These are phyloP conservation scores for Drosophila borborema DNA, from an alignment of 2,888 invertebrate species.

Conservation along the genomic window DNA sequence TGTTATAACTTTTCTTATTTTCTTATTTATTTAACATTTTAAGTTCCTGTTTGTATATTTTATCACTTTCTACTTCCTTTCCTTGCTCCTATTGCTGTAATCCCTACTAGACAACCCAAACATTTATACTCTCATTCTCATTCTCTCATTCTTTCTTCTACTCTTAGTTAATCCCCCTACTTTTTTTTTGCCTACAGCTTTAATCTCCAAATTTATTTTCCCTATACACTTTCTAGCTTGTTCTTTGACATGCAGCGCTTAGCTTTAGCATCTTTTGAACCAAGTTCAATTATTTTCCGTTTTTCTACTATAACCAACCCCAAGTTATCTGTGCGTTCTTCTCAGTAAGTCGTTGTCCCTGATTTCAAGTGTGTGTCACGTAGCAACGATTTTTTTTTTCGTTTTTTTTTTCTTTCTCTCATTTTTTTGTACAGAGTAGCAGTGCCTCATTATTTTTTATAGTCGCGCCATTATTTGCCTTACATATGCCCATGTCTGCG, in stretches of 20 bases:
- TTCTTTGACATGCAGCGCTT: constrained; percentile 20
- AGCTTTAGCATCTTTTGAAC: not conserved
- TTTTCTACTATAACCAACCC: not conserved
- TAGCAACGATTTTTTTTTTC: constrained; percentile 7
- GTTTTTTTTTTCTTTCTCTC: not conserved
- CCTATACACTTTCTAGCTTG: not conserved
- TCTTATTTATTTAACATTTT: too few species aligned
- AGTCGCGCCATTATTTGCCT: constrained; percentile 61
- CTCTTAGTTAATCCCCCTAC: not conserved
- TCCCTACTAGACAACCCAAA: not conserved
- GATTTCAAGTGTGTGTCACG: constrained; percentile 35
- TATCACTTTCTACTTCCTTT: too few species aligned
- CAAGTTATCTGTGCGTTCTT: constrained; percentile 11
- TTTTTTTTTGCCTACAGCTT: not conserved
- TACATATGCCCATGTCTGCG: constrained; percentile 58
- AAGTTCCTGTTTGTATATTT: too few species aligned
- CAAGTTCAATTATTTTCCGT: constrained; percentile 8
- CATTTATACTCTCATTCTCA: not conserved
- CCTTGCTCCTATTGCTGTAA: not conserved
- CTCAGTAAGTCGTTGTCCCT: not conserved
- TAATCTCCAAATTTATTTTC: not conserved
- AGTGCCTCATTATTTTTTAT: constrained; percentile 75
- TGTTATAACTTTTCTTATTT: too few species aligned
- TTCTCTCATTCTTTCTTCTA: not conserved
- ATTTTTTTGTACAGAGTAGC: not conserved